These are phyloP conservation scores for Arenaria interpres DNA, from an alignment of 2,113 vertebrate species.

Conservation along the genomic window DNA sequence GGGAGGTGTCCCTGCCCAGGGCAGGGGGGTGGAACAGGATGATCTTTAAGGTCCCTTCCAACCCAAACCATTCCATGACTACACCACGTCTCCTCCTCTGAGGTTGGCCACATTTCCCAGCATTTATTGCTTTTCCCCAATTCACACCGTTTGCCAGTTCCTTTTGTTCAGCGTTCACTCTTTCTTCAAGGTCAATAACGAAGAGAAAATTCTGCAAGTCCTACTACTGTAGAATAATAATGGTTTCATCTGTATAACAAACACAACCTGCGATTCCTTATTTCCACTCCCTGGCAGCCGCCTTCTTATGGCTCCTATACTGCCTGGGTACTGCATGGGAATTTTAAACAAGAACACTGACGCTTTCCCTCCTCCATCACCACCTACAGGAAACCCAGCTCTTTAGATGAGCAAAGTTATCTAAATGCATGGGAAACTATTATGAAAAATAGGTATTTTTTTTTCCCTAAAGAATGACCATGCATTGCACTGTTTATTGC, in stretches of 20 bases:
- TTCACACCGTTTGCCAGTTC: background rate
- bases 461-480: background rate
- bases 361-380: background rate
- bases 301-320: background rate
- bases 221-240: background rate
- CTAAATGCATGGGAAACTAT: background rate
- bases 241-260: background rate
- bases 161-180: background rate
- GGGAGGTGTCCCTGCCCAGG: no score
- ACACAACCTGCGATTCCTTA: background rate
- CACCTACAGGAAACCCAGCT: background rate
- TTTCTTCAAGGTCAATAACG: background rate
- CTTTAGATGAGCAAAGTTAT: background rate
- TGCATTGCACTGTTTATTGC: background rate
- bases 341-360: background rate
- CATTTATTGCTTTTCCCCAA: background rate
- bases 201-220: background rate
- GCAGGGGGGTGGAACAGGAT: no score
- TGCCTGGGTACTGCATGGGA: background rate
- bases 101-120: background rate
- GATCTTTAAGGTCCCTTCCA: no score
- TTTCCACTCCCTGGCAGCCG: background rate
- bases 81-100: background rate
- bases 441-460: fast-evolving
- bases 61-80: no score